Conservation (phyloP, 1,140 invertebrate genomes). For the Calephelis virginiensis region DNA sequence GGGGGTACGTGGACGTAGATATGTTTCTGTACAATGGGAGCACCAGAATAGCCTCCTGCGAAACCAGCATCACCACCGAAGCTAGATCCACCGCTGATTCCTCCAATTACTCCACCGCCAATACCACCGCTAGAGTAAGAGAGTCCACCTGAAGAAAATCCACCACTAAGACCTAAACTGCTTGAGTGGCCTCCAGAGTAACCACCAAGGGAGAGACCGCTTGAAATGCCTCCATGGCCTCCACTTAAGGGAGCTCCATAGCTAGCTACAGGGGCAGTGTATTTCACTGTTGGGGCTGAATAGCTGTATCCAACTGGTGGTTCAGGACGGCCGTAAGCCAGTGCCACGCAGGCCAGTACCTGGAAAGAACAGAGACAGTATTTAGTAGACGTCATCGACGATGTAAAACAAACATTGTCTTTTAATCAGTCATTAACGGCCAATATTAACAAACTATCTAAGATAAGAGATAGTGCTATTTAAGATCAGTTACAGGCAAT, state of each 20-base stretch:
- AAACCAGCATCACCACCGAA: constrained; percentile 51
- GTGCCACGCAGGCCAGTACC: constrained; percentile 69
- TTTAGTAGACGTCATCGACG: too few relatives aligned
- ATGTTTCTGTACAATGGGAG: constrained; percentile 75
- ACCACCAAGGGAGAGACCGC: constrained; percentile 40
- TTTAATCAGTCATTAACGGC: too few relatives aligned
- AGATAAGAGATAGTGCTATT: too few relatives aligned
- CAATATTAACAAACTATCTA: too few relatives aligned
- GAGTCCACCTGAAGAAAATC: constrained; percentile 17
- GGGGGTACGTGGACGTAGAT: constrained; percentile 79
- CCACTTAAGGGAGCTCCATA: constrained; percentile 52
- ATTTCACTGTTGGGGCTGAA: constrained; percentile 50
- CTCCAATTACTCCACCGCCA: constrained; percentile 26
- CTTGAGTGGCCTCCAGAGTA: constrained; percentile 38
- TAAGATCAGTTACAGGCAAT: too few relatives aligned
- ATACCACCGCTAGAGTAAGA: constrained; percentile 34
- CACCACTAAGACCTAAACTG: constrained; percentile 48
- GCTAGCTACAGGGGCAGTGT: constrained; percentile 46
- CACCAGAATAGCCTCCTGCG: constrained; percentile 58
- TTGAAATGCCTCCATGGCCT: constrained; percentile 41
- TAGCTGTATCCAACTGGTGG: constrained; percentile 73
- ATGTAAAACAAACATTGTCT: too few relatives aligned
- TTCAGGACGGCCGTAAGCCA: constrained; percentile 69
- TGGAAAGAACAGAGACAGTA: constrained; percentile 41
- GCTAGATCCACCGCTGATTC: constrained; percentile 36